Evolutionary conservation across 1,140 invertebrate genomes (phyloP), one percentile per base, ranked within the genome.

Genomic region (Caerostris darwini): DNA sequence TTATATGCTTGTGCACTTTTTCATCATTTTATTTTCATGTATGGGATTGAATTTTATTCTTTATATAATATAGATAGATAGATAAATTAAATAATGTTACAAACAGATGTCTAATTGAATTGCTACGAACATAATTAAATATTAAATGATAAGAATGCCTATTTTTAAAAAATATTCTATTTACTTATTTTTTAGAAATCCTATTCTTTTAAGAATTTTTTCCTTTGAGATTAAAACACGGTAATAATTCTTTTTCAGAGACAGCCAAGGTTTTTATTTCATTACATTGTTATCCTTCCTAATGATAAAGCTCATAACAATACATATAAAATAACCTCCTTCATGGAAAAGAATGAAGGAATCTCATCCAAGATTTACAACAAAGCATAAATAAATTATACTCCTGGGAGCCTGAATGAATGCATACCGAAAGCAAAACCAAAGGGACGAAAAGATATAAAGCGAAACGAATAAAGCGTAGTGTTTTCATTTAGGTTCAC

Each of bases 251-350:
- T 67, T 67, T 67, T 67, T 67, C 10, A 67, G 61, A 14, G n/a
- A 67, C n/a, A 67, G n/a, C 61, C 14, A 67, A 4, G 14, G n/a
- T 67, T 67, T n/a, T 67, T 67, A 67, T 67, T 14, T 6, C n/a
- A n/a, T 14, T 67, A 17, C 61, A 17, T 67, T 67, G n/a, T 67
- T 67, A 67, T n/a, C 61, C 12, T 17, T 4, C 61, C 61, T 67
- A 67, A 67, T 67, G n/a, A 67, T 14, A 67, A 67, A 67, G n/a
- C 61, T 67, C 61, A 67, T 67, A 67, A 67, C 61, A 67, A 67
- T 67, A 67, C 61, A 67, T 67, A 67, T 67, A 17, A 17, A 67
- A 67, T 67, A 67, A 67, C n/a, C n/a, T 67, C 5, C n/a, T 17
- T n/a, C 61, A 5, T n/a, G n/a, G 17, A 67, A 67, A 5, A 67